Evolutionary conservation across 2,888 invertebrate genomes (phyloP), one percentile per base, ranked within the genome.

Genomic region (Netelia virgata): DNA sequence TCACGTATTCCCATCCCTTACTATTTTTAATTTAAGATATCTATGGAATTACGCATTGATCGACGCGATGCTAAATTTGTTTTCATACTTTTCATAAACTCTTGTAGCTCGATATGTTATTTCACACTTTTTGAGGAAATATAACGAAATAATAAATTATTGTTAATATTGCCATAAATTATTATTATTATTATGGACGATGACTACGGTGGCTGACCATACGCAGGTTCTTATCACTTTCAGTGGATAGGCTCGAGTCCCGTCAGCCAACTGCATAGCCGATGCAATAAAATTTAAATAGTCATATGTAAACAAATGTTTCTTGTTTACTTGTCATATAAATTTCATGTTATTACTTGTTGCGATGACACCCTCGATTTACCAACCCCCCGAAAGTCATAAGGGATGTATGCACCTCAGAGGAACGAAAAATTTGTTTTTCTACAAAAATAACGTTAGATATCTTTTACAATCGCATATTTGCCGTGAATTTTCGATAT

Each of bases 191-290:
- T 41, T 14, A 20, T 47, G n/a, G 36, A 10, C 41, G 28, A 57
- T 28, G 36, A 36, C 47, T 41, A 57, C 50, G 41, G 3, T 75
- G 70, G 57, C 59, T 76, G 79, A 75, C 69, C 75, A 72, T 70
- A 83, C 74, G n/a, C 74, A 8, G 66, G 57, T 70, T 75, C 59
- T 83, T 76, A 76, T 76, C 83, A 75, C 83, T 83, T 66, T 70
- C 83, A 80, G 83, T 80, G 75, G 72, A 66, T 72, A 61, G 50
- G 14, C 70, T 66, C 66, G 83, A 72, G 43, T 75, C 53, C 6
- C 75, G 70, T 70, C 79, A 72, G 83, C 75, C 83, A 64, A 63
- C 14, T 78, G 78, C 53, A 61, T 16, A 8, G 43, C 41, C 20
- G 14, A 53, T 61, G 41, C 14, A 59, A 68, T 61, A 69, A 81